Conservation (phyloP, 2,797 vertebrate genomes). For the Anableps anableps region DNA sequence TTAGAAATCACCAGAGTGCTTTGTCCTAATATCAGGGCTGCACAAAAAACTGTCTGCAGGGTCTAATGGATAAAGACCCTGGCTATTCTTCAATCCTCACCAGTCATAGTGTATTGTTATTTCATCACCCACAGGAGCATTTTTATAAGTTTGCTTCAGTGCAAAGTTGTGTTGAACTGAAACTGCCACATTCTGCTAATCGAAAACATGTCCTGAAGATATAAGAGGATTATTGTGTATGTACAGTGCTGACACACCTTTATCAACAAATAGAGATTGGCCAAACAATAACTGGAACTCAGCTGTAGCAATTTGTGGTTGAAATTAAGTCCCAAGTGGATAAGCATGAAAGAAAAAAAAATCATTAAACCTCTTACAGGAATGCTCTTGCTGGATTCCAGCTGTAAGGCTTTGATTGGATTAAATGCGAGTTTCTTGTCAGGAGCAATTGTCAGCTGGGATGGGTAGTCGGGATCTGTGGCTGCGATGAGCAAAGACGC, state of each 20-base stretch:
- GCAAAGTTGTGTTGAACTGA: conserved; percentile 63
- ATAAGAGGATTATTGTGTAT: conserved; percentile 50
- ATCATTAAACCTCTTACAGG: conserved; percentile 32
- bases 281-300: conserved; percentile 50
- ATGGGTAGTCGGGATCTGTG: not conserved
- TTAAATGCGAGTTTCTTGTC: conserved; percentile 47
- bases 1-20: conserved; percentile 58
- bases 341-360: conserved; percentile 32
- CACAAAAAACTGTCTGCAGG: conserved; percentile 45
- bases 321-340: conserved; percentile 48
- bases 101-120: conserved; percentile 65
- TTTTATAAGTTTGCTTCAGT: conserved; percentile 49
- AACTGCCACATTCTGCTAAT: conserved; percentile 65
- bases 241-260: conserved; percentile 48
- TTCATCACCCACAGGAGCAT: conserved; percentile 66
- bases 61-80: conserved; percentile 66
- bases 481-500: conserved; percentile 54
- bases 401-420: conserved; percentile 41
- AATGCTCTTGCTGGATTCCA: conserved; percentile 18
- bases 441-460: conserved; percentile 30
- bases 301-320: conserved; percentile 38
- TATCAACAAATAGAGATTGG: conserved; percentile 62
- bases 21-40: conserved; percentile 56
- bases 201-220: conserved; percentile 70
- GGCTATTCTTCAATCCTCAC: conserved; percentile 56